Evolutionary conservation across 2,888 invertebrate species (phyloP).

Genomic region (Sesia apiformis): DNA sequence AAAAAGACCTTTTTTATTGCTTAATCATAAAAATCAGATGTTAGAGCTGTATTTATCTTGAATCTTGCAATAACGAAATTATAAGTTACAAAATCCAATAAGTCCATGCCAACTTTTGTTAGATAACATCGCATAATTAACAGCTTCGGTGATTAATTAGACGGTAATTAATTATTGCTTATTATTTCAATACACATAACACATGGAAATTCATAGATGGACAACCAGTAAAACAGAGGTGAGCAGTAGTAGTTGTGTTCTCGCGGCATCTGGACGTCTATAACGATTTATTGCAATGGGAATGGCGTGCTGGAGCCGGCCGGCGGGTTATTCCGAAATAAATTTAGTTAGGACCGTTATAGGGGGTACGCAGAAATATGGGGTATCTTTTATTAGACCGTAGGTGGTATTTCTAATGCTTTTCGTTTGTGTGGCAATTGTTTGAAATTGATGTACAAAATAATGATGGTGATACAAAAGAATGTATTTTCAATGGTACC

Average conservation of each 20-base stretch:
- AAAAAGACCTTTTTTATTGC: too few species aligned
- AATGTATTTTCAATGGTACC: too few species aligned
- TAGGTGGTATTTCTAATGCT: neutral
- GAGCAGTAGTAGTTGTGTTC: constrained; percentile 5
- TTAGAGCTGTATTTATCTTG: too few species aligned
- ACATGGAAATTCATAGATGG: constrained; percentile 8
- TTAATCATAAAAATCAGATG: too few species aligned
- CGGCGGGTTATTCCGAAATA: constrained; percentile 51
- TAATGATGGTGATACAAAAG: too few species aligned
- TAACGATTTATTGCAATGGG: constrained; percentile 54
- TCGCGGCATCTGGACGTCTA: constrained; percentile 32
- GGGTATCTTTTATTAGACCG: constrained; percentile 47
- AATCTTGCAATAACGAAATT: too few species aligned
- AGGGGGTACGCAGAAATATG: constrained; percentile 45
- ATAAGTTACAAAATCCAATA: too few species aligned
- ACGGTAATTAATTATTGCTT: too few species aligned
- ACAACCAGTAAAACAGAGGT: constrained; percentile 32
- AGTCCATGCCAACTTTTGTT: too few species aligned
- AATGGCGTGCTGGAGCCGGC: constrained; percentile 45
- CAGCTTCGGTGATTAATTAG: too few species aligned
- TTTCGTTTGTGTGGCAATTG: neutral
- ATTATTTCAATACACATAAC: neutral
- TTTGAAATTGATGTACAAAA: neutral
- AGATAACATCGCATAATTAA: too few species aligned
- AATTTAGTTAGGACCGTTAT: constrained; percentile 47